These are phyloP conservation scores for Laodelphax striatellus DNA, from an alignment of 1,140 invertebrate genomes.

Conservation along the genomic window DNA sequence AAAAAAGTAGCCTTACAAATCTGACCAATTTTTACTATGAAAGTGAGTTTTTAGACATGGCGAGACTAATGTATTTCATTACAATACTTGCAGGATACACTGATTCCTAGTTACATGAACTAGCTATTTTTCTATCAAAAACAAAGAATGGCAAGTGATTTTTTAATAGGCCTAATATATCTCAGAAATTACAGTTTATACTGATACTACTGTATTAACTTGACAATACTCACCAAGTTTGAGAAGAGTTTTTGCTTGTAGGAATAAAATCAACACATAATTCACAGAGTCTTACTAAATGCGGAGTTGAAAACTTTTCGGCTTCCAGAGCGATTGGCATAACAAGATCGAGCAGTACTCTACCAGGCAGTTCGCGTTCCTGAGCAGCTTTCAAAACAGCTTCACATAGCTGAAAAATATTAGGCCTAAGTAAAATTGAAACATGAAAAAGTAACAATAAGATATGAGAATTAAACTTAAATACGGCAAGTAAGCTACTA, in stretches of 20 bases:
- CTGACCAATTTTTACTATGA: too few species aligned
- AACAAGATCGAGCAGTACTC: conserved; percentile 13
- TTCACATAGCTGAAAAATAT: conserved; percentile 17
- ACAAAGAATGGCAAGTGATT: neutral
- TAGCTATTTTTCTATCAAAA: neutral
- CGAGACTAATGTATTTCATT: too few species aligned
- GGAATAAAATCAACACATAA: conserved; percentile 37
- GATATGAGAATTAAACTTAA: too few species aligned
- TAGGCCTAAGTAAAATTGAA: neutral
- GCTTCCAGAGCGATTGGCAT: conserved; percentile 19
- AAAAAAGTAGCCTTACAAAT: too few species aligned
- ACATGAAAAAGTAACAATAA: neutral
- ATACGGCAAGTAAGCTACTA: too few species aligned
- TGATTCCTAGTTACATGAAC: neutral
- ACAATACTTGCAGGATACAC: too few species aligned
- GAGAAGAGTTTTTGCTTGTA: conserved; percentile 23
- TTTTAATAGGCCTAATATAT: neutral
- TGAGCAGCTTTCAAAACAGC: conserved; percentile 16
- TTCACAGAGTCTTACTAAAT: conserved; percentile 35
- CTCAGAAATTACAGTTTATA: neutral
- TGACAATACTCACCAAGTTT: conserved; percentile 24
- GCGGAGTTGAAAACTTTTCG: conserved; percentile 26
- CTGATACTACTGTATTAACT: neutral
- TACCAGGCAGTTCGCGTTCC: conserved; percentile 11
- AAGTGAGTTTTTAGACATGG: too few species aligned